These are phyloP conservation scores for Myzus persicae DNA, from an alignment of 1,140 invertebrate genomes.

Conservation along the genomic window DNA sequence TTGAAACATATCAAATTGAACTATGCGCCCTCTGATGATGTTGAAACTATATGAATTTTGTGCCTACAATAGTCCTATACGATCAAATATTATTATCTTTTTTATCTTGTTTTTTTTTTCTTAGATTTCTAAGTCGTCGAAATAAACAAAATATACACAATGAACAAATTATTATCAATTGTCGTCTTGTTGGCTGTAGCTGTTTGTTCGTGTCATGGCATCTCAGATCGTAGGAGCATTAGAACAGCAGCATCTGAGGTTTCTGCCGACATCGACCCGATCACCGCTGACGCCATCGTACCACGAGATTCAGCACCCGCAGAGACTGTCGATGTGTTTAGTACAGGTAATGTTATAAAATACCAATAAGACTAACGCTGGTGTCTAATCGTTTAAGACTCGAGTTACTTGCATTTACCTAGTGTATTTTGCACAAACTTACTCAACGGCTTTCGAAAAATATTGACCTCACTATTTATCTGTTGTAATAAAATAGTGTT, in stretches of 20 bases:
- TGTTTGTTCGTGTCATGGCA: not conserved
- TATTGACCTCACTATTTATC: not conserved
- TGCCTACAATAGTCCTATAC: not conserved
- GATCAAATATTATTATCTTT: not conserved
- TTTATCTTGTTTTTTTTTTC: not conserved
- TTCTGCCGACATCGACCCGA: not conserved
- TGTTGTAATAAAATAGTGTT: too few relatives aligned
- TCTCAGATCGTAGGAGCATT: not conserved
- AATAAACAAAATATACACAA: not conserved
- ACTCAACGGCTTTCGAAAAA: not conserved
- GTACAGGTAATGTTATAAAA: not conserved
- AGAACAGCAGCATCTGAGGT: not conserved
- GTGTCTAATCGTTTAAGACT: not conserved
- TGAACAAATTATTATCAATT: conserved; percentile 2
- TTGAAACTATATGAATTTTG: not conserved
- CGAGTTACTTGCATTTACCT: not conserved
- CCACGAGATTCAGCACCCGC: not conserved
- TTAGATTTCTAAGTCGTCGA: not conserved
- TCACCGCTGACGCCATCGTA: too few relatives aligned
- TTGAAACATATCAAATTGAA: not conserved
- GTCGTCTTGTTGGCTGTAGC: not conserved
- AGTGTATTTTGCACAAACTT: not conserved
- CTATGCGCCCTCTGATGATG: not conserved
- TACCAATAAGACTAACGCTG: not conserved
- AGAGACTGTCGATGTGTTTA: not conserved